phyloP scores from a whole-genome alignment of 2,888 invertebrate species.

The Plagodis dolabraria region DNA sequence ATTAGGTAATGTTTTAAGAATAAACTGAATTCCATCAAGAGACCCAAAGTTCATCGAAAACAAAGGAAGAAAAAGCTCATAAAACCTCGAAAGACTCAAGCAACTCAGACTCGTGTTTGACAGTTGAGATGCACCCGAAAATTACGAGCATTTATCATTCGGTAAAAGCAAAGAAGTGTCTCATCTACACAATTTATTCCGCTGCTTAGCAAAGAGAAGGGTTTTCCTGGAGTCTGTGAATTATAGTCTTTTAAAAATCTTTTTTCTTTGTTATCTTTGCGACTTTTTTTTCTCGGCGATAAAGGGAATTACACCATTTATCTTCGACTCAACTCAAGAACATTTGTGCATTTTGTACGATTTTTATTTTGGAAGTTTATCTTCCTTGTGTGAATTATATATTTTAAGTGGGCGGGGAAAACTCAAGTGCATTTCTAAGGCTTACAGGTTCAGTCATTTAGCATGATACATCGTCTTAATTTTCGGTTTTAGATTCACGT shows the following conservation, averaged over 20 bases:
- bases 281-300: constrained; percentile 67
- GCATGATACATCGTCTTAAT: background rate
- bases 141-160: constrained; percentile 28
- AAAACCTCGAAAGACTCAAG: background rate
- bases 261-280: constrained; percentile 73
- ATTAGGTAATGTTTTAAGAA: too few relatives aligned
- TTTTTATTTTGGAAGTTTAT: constrained; percentile 30
- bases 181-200: constrained; percentile 47
- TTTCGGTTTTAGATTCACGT: too few relatives aligned
- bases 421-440: background rate
- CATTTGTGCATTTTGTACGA: constrained; percentile 35
- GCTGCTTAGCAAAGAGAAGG: constrained; percentile 49
- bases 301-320: constrained; percentile 76
- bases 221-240: constrained; percentile 59
- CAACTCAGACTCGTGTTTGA: background rate
- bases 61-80: background rate
- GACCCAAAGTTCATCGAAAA: background rate
- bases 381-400: constrained; percentile 26
- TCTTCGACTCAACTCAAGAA: constrained; percentile 47
- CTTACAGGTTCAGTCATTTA: background rate
- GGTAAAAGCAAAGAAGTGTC: constrained; percentile 43
- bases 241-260: constrained; percentile 77
- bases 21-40: too few relatives aligned
- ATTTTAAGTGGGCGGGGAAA: constrained; percentile 17
- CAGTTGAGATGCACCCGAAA: constrained; percentile 14